Evolutionary conservation across 2,797 vertebrate species (phyloP).

Genomic region (Xenops minutus): DNA sequence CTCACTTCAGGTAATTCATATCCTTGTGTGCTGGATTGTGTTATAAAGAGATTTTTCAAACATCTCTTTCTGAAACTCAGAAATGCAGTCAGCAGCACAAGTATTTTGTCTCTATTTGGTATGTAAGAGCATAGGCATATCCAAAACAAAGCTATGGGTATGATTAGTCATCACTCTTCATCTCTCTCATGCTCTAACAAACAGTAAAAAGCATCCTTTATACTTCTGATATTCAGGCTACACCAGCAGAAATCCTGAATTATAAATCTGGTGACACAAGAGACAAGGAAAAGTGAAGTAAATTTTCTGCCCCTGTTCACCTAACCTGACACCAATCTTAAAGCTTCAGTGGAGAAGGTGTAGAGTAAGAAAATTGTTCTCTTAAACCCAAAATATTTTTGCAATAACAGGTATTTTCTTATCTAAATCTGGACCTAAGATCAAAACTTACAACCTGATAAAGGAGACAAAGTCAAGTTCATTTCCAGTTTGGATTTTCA

Average conservation of each 20-base stretch:
- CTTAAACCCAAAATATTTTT: background rate
- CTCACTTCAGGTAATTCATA: background rate
- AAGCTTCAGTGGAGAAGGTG: background rate
- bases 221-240: background rate
- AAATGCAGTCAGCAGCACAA: background rate
- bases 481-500: background rate
- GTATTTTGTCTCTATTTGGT: background rate
- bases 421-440: background rate
- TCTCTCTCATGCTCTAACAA: background rate
- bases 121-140: background rate
- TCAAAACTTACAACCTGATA: background rate
- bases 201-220: background rate
- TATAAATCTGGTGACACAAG: background rate
- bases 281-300: background rate
- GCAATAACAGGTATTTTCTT: background rate
- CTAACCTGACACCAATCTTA: background rate
- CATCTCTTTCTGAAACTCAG: background rate
- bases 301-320: background rate
- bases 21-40: background rate
- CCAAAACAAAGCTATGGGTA: background rate
- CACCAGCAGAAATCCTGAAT: background rate
- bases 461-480: background rate
- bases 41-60: background rate
- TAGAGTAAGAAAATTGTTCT: background rate
- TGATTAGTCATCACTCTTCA: background rate